Evolutionary conservation across 2,888 invertebrate species (phyloP).

Genomic region (Parnassius apollo): DNA sequence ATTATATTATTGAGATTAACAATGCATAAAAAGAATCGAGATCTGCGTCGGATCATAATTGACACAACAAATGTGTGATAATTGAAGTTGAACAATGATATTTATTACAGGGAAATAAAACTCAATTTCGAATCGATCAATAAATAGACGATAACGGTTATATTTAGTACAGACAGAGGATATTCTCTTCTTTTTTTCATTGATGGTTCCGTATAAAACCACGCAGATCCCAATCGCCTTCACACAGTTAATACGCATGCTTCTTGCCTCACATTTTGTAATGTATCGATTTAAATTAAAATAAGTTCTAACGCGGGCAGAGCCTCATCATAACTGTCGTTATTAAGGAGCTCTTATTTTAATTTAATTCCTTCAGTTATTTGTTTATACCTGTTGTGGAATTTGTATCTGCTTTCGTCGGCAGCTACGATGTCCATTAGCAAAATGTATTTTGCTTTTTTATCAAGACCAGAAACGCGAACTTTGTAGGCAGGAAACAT

Average conservation of each 20-base stretch:
- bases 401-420: slow-evolving; percentile 97
- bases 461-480: slow-evolving; percentile 97
- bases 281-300: slow-evolving; percentile 73
- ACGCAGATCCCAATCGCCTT: slow-evolving; percentile 67
- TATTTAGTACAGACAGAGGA: slow-evolving; percentile 10
- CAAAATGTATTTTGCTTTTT: slow-evolving; percentile 98
- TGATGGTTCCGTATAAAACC: slow-evolving; percentile 28
- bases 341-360: slow-evolving; percentile 63
- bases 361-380: slow-evolving; percentile 68
- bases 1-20: slow-evolving; percentile 41
- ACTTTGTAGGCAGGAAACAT: slow-evolving; percentile 99
- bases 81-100: slow-evolving; percentile 29
- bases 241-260: slow-evolving; percentile 81
- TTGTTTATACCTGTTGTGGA: slow-evolving; percentile 92
- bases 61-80: slow-evolving; percentile 33
- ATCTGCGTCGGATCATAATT: slow-evolving; percentile 63
- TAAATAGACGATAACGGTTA: slow-evolving; percentile 1
- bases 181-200: slow-evolving; percentile 11
- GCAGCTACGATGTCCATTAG: slow-evolving; percentile 98
- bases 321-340: slow-evolving; percentile 36
- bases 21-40: slow-evolving; percentile 51
- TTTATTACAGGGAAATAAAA: slow-evolving; percentile 30
- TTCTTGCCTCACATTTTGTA: slow-evolving; percentile 82
- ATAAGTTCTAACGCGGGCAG: slow-evolving; percentile 59
- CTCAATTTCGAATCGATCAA: slow-evolving; percentile 29